Base-by-base conservation (phyloP, 2,113 vertebrate species). In the Penelope pileata region DNA sequence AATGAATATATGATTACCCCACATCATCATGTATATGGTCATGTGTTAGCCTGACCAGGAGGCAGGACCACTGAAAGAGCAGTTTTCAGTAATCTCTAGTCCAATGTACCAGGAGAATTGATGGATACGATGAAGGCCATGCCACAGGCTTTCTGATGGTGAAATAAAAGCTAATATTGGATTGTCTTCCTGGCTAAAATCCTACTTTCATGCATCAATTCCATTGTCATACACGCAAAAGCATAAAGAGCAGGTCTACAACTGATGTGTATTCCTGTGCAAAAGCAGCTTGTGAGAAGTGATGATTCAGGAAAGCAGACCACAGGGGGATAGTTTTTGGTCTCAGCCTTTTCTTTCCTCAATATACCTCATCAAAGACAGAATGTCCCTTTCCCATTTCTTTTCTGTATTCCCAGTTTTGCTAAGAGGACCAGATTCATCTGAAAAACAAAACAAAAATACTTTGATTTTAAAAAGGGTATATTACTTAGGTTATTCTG, bases 11-110 rank as follows among this genome's bases (percentile, higher is more conserved):
- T 30, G 13, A 23, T 45, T 51, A 29, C 8, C 6, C 15, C 10
- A n/a, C n/a, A n/a, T n/a, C n/a, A n/a, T n/a, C n/a, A 0, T 16
- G 10, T 38, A 2, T 0, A 0, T 30, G 17, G 16, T 40, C 3
- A 16, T 29, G 62, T 53, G 73, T 81, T 27, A 32, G 10, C 21
- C 64, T 58, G 21, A 30, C 27, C 34, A 40, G 30, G 5, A 17
- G 86, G 17, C 59, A 63, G 42, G 7, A 60, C 21, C 12, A 53
- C 32, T 34, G 29, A 73, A 64, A 1, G 3, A 75, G 24, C 67
- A 16, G 34, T 26, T 88, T 91, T 91, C 1, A 0, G 29, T 16
- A 21, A 17, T 23, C 12, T 48, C 12, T 59, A 64, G 24, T 53
- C 34, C 32, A 16, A 56, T 56, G 63, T 54, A 79, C 6, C 32